Evolutionary conservation across 1,140 invertebrate genomes (phyloP).

Genomic region (Sipha flava): DNA sequence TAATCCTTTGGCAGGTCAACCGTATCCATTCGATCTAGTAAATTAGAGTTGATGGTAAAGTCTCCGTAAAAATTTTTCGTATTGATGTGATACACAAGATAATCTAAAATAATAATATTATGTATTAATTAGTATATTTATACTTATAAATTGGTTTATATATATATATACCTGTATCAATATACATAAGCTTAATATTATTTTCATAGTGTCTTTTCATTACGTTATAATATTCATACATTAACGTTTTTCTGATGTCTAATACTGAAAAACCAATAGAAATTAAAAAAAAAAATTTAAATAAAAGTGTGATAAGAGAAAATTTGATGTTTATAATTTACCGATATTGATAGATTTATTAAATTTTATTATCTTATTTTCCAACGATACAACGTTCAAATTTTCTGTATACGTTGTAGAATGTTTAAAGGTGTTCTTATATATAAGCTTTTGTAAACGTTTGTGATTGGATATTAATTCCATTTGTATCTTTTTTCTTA

Average conservation of each 20-base stretch:
- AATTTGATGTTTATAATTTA: too few relatives aligned
- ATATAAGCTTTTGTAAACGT: constrained; percentile 9
- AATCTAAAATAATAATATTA: neutral
- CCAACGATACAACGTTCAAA: constrained; percentile 20
- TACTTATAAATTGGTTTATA: too few relatives aligned
- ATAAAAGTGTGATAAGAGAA: too few relatives aligned
- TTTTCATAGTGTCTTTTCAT: too few relatives aligned
- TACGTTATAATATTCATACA: too few relatives aligned
- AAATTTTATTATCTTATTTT: constrained; percentile 25
- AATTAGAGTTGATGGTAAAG: neutral
- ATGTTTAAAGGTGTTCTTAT: constrained; percentile 33
- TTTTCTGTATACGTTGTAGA: too few relatives aligned
- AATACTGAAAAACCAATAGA: constrained; percentile 36
- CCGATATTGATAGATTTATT: constrained; percentile 33
- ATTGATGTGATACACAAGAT: neutral
- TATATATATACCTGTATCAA: too few relatives aligned
- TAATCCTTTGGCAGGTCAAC: neutral
- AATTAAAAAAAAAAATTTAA: constrained; percentile 26
- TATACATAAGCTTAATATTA: neutral
- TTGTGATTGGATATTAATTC: constrained; percentile 35
- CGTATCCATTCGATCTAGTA: neutral
- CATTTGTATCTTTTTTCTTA: constrained; percentile 40
- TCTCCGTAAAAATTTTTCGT: neutral
- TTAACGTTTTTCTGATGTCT: constrained; percentile 26
- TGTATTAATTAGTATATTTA: too few relatives aligned